Percentiles rank a stretch among this genome's conserved stretches.
phyloP scores from a whole-genome alignment of 2,113 vertebrate species.

The Rutilus rutilus region DNA sequence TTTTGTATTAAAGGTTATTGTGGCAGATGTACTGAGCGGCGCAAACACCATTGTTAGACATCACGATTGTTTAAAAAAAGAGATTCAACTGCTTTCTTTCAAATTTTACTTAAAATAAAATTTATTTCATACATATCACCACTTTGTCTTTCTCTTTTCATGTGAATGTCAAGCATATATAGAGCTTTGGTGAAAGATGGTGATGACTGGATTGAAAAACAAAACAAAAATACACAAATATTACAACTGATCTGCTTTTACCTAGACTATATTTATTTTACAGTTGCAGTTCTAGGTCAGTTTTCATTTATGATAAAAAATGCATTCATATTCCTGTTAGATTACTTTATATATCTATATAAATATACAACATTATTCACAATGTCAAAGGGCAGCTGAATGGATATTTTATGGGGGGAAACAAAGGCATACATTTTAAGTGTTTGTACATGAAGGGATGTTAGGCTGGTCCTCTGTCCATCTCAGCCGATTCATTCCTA shows the following conservation, averaged over 20 bases:
- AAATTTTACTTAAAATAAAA: conserved; percentile 52
- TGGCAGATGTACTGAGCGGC: neutral
- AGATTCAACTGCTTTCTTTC: conserved; percentile 30
- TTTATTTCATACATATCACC: conserved; percentile 13
- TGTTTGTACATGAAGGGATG: conserved; percentile 26
- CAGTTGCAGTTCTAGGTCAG: conserved; percentile 48
- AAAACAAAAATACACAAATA: neutral
- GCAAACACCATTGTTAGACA: conserved; percentile 1
- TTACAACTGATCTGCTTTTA: neutral
- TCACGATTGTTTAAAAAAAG: conserved; percentile 18
- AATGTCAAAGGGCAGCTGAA: conserved; percentile 26
- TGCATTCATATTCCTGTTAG: conserved; percentile 59
- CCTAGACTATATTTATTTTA: conserved; percentile 1
- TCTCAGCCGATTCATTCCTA: conserved; percentile 50
- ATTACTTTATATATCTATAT: conserved; percentile 9
- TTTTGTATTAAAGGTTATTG: conserved; percentile 28
- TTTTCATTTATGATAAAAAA: conserved; percentile 69
- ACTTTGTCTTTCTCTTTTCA: neutral
- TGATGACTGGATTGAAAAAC: too few species aligned
- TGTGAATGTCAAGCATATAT: neutral
- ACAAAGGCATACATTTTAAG: conserved; percentile 34
- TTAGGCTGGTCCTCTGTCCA: conserved; percentile 2
- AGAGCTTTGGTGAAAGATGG: neutral
- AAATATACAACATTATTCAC: conserved; percentile 53
- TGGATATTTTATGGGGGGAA: conserved; percentile 33